A percentile compares a stretch with the other conserved stretches of the same genome.
Evolutionary conservation across 2,888 invertebrate species (phyloP).

Genomic region (Orchesellides sinensis): DNA sequence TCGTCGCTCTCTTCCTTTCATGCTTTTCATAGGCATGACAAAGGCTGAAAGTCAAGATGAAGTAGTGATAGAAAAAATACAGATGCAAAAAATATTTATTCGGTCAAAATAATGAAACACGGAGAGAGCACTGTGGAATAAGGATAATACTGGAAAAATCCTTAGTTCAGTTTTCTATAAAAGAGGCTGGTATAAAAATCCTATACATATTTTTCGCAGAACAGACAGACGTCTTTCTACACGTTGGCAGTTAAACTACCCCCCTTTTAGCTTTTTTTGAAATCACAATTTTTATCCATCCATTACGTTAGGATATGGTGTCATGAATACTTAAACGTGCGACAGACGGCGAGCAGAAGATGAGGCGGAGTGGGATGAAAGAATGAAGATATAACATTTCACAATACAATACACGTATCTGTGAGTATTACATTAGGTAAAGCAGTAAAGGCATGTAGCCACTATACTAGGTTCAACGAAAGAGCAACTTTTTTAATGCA

Average conservation of each 20-base stretch:
- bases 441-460: neutral
- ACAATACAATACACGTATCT: too few relatives aligned
- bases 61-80: slow-evolving; percentile 25
- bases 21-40: neutral
- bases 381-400: too few relatives aligned
- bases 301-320: slow-evolving; percentile 31
- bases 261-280: slow-evolving; percentile 28
- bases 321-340: slow-evolving; percentile 40
- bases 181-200: neutral
- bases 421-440: too few relatives aligned
- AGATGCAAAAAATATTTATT: slow-evolving; percentile 21
- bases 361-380: neutral
- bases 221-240: slow-evolving; percentile 8
- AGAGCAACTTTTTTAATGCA: neutral
- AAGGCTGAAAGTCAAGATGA: slow-evolving; percentile 12
- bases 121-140: neutral
- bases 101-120: slow-evolving; percentile 10
- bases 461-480: neutral
- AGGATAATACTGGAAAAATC: slow-evolving; percentile 1
- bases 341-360: neutral
- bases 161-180: slow-evolving; percentile 13
- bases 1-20: neutral
- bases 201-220: neutral
- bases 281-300: slow-evolving; percentile 53
- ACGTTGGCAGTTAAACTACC: neutral